phyloP scores from a whole-genome alignment of 2,888 invertebrate genomes.

The Lypha dubia region DNA sequence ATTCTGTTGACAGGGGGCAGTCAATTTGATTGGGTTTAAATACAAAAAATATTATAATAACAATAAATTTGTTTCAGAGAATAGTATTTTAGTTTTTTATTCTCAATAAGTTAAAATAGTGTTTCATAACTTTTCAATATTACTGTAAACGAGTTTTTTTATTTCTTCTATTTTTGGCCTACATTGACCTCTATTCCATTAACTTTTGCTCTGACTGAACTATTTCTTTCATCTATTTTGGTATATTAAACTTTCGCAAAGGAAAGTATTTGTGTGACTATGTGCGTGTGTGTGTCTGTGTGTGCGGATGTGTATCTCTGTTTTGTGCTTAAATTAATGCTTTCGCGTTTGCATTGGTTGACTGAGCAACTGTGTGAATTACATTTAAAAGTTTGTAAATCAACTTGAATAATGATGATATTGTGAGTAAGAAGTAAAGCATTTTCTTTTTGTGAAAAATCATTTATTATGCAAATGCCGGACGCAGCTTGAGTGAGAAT shows the following conservation, averaged over 20 bases:
- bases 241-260: background rate
- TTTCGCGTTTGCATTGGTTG: conserved; percentile 44
- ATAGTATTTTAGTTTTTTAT: too few species aligned
- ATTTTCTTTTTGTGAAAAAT: conserved; percentile 45
- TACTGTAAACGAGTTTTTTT: background rate
- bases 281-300: background rate
- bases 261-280: background rate
- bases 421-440: conserved; percentile 31
- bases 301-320: background rate
- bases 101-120: background rate
- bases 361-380: conserved; percentile 66
- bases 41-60: too few species aligned
- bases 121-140: background rate
- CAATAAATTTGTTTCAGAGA: too few species aligned
- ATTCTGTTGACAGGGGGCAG: too few species aligned
- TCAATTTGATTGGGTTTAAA: too few species aligned
- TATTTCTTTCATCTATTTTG: conserved; percentile 25
- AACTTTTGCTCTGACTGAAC: conserved; percentile 18
- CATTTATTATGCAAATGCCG: conserved; percentile 72
- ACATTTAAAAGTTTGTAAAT: conserved; percentile 71
- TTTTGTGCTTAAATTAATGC: background rate
- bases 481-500: conserved; percentile 69
- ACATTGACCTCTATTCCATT: conserved; percentile 12
- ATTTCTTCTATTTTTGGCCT: background rate
- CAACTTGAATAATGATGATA: conserved; percentile 67